Base-by-base conservation (phyloP, 2,888 invertebrate genomes). In the Drosophila parthenogenetica region DNA sequence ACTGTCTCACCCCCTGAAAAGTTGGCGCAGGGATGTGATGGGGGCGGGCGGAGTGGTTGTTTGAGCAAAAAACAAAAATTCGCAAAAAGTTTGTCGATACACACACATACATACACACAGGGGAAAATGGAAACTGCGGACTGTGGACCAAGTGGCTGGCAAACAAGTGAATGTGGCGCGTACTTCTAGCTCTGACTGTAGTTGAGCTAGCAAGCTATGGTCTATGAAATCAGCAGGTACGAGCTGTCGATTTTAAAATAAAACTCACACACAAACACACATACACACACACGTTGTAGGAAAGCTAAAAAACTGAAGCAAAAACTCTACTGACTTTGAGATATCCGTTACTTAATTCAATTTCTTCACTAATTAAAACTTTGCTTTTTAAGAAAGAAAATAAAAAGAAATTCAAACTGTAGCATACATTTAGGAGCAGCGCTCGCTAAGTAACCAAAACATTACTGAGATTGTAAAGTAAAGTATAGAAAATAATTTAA, bases 221-320 rank as follows among this genome's bases (percentile, higher is more conserved):
- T 43, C 63, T 49, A 62, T 70, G 67, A 80, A 73, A 88, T 88
- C 82, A 86, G 71, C 68, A 80, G 84, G 71, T 83, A 77, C 86
- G 80, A 80, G 81, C 79, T 79, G 81, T 79, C 79, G 79, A 79
- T 81, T 67, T 63, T 54, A 62, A 77, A 73, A 73, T 61, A 77
- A 72, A 77, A 37, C 40, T 53, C 60, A 50, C 17, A 46, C 45
- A 69, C 19, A 72, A 39, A 32, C 37, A 46, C 14, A 66, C 29
- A 48, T 22, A 32, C 32, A 55, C 32, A 32, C 32, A 55, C 32
- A 50, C 16, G 17, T 16, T 17, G 10, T 43, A 60, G 17, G 10
- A 10, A 32, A 46, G 60, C 16, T 19, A 43, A 25, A n/a, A 57
- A 57, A 54, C 11, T 5, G 22, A 32, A 13, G 29, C n/a, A 45